phyloP scores from a whole-genome alignment of 2,888 invertebrate species.

The Dinocampus coccinellae region DNA sequence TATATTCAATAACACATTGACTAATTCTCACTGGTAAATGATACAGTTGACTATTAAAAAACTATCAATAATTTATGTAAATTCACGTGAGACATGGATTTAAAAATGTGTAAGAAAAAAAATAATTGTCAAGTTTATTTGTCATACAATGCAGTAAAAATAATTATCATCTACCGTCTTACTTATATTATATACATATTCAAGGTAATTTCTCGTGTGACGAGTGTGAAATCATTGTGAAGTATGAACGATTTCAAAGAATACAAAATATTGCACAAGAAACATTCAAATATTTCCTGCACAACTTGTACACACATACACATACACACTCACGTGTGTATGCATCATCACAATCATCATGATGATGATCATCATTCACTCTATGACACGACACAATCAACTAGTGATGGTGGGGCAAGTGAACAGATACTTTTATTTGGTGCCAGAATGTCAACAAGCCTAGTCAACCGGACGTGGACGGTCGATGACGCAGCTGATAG shows the following conservation, averaged over 20 bases:
- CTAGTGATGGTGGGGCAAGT: not conserved
- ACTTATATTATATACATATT: not conserved
- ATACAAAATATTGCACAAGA: not conserved
- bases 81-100: not conserved
- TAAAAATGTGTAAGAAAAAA: too few relatives aligned
- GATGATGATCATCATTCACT: not conserved
- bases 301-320: not conserved
- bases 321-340: too few relatives aligned
- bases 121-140: too few relatives aligned
- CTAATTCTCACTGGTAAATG: too few relatives aligned
- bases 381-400: not conserved
- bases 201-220: not conserved
- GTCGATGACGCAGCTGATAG: conserved; percentile 40
- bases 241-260: not conserved
- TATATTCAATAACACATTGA: too few relatives aligned
- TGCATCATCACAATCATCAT: not conserved
- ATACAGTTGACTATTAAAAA: too few relatives aligned
- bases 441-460: conserved; percentile 21
- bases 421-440: conserved; percentile 13
- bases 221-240: not conserved
- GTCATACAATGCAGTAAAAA: too few relatives aligned
- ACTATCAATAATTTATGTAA: too few relatives aligned
- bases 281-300: not conserved
- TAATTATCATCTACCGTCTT: too few relatives aligned
- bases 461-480: conserved; percentile 40